A percentile compares a stretch with the other conserved stretches of the same genome.
Evolutionary conservation across 2,888 invertebrate genomes (phyloP).

Genomic region (Euclidia mi): DNA sequence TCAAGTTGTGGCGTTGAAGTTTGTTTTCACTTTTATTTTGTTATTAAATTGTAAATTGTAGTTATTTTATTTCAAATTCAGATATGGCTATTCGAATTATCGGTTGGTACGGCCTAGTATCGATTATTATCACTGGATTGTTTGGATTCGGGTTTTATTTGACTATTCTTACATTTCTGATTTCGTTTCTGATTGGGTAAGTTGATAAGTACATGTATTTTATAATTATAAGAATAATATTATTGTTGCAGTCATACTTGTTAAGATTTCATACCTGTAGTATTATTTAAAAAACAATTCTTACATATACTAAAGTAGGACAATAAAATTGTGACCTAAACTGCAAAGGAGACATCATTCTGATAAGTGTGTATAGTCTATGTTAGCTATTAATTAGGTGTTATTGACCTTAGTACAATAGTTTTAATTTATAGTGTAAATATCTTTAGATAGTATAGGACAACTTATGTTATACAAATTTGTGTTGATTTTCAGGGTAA

Average conservation of each 20-base stretch:
- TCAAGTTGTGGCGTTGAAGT: conserved; percentile 51
- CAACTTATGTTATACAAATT: conserved; percentile 1
- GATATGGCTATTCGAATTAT: conserved; percentile 72
- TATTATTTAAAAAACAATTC: conserved; percentile 4
- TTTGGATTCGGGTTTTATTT: conserved; percentile 82
- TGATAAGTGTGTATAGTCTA: not conserved
- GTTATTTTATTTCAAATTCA: conserved; percentile 43
- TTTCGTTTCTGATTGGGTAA: conserved; percentile 84
- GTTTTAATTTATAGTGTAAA: too few species aligned
- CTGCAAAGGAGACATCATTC: not conserved
- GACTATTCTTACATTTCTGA: conserved; percentile 75
- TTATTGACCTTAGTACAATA: not conserved
- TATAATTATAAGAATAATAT: conserved; percentile 30
- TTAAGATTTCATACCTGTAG: conserved; percentile 5
- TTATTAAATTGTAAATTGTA: conserved; percentile 57
- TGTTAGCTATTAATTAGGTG: not conserved
- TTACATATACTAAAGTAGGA: not conserved
- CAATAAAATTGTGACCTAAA: not conserved
- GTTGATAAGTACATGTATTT: conserved; percentile 53
- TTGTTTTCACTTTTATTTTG: conserved; percentile 61
- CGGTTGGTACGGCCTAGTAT: conserved; percentile 81
- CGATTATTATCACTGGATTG: conserved; percentile 79
- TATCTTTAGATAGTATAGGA: too few species aligned
- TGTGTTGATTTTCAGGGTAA: conserved; percentile 65
- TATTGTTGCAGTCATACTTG: conserved; percentile 27